These are phyloP conservation scores for Brachionus rotundiformis DNA, from an alignment of 1,140 invertebrate species.

Conservation along the genomic window DNA sequence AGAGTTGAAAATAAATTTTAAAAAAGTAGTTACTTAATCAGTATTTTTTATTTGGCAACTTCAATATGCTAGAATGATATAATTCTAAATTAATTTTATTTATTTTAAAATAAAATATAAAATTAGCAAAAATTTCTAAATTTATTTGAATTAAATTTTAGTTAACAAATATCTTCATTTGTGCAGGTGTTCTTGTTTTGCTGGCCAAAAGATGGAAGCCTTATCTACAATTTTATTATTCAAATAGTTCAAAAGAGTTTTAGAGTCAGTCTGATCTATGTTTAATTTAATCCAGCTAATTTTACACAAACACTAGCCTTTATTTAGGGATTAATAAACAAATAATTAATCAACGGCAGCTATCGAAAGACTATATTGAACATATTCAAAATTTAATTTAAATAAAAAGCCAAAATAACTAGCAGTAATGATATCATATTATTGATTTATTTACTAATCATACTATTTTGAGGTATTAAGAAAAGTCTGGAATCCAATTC, in stretches of 20 bases:
- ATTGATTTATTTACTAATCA: constrained; percentile 35
- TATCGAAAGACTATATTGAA: neutral
- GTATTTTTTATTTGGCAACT: too few relatives aligned
- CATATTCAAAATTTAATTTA: constrained; percentile 11
- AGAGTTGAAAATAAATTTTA: too few relatives aligned
- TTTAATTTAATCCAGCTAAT: constrained; percentile 5
- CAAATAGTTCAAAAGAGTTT: neutral
- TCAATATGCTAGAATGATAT: too few relatives aligned
- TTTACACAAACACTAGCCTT: neutral
- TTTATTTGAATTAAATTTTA: neutral
- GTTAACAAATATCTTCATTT: too few relatives aligned
- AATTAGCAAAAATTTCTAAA: neutral
- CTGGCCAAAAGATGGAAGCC: neutral
- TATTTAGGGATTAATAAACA: constrained; percentile 8
- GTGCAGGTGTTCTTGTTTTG: neutral
- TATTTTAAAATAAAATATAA: neutral
- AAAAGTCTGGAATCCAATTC: constrained; percentile 21
- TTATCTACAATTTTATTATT: neutral
- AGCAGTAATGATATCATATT: neutral
- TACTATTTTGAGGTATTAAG: neutral
- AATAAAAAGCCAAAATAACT: neutral
- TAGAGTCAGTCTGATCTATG: neutral
- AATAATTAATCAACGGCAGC: constrained; percentile 1
- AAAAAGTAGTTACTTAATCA: too few relatives aligned
- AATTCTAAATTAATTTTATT: too few relatives aligned